Percentiles rank a stretch among this genome's conserved stretches.
Evolutionary conservation across 2,797 vertebrate species (phyloP).

Genomic region (Nannoperca australis): DNA sequence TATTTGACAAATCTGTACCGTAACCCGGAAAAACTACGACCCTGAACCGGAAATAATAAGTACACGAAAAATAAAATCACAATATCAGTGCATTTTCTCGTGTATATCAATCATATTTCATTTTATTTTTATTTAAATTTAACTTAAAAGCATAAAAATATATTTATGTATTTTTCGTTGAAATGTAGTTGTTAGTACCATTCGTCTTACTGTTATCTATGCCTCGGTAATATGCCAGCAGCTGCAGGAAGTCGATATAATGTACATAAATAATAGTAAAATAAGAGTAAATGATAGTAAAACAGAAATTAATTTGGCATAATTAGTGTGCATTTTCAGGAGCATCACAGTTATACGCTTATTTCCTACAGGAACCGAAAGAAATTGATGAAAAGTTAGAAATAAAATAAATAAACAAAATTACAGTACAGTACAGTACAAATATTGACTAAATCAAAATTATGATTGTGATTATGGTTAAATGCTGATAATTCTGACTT

Average conservation of each 20-base stretch:
- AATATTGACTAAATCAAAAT: not conserved
- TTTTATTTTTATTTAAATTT: not conserved
- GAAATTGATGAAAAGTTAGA: too few relatives aligned
- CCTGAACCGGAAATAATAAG: constrained; percentile 62
- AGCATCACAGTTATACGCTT: not conserved
- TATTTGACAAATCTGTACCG: constrained; percentile 79
- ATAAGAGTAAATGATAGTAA: not conserved
- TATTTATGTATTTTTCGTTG: too few relatives aligned
- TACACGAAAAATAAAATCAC: not conserved
- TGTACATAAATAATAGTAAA: not conserved
- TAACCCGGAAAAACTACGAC: constrained; percentile 75
- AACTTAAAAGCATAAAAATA: not conserved
- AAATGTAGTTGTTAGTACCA: not conserved
- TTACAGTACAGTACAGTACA: not conserved
- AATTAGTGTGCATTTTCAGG: too few relatives aligned
- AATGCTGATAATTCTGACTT: not conserved
- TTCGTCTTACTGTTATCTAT: not conserved
- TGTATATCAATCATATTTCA: not conserved
- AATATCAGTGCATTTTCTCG: not conserved
- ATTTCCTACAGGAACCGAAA: too few relatives aligned
- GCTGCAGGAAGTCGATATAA: not conserved
- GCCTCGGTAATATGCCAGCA: too few relatives aligned
- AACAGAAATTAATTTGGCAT: not conserved
- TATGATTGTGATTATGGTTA: not conserved
- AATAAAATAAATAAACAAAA: not conserved